A percentile compares a stretch with the other conserved stretches of the same genome.
Evolutionary conservation across 2,888 invertebrate species (phyloP).

Genomic region (Psylliodes chrysocephalus): DNA sequence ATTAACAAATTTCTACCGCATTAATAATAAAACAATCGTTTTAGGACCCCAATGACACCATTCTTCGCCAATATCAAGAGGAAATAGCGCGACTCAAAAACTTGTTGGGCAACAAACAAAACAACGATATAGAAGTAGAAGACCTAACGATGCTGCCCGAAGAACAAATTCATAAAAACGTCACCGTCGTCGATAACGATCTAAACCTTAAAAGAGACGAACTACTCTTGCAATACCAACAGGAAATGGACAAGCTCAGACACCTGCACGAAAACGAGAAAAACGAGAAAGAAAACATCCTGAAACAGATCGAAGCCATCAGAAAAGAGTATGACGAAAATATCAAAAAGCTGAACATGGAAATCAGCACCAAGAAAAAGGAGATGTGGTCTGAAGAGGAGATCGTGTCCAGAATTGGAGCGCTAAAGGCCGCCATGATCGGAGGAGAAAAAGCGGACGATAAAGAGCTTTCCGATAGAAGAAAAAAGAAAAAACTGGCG

Average conservation of each 20-base stretch:
- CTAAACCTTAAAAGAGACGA: conserved; percentile 58
- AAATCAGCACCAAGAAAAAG: conserved; percentile 69
- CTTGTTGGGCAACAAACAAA: conserved; percentile 63
- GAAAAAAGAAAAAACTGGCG: conserved; percentile 73
- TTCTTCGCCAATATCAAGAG: conserved; percentile 84
- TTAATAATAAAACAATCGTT: conserved; percentile 26
- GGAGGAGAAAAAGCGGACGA: conserved; percentile 83
- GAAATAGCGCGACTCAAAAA: conserved; percentile 80
- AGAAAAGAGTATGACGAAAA: conserved; percentile 70
- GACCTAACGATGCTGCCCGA: conserved; percentile 47
- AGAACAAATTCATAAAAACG: conserved; percentile 48
- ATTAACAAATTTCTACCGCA: background rate
- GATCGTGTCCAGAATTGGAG: conserved; percentile 62
- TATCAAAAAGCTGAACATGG: conserved; percentile 69
- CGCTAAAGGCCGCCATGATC: conserved; percentile 79
- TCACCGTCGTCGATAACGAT: conserved; percentile 41
- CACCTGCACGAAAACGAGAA: conserved; percentile 62
- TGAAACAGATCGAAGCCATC: conserved; percentile 65
- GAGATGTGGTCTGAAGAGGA: conserved; percentile 60
- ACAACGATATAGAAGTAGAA: conserved; percentile 52
- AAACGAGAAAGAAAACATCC: conserved; percentile 60
- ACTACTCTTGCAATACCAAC: conserved; percentile 67
- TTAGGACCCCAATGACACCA: conserved; percentile 86
- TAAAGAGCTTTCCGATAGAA: conserved; percentile 74
- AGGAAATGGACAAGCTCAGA: conserved; percentile 65